phyloP scores from a whole-genome alignment of 35 echinoderm and acorn worm genomes.

The Heliocidaris tuberculata region DNA sequence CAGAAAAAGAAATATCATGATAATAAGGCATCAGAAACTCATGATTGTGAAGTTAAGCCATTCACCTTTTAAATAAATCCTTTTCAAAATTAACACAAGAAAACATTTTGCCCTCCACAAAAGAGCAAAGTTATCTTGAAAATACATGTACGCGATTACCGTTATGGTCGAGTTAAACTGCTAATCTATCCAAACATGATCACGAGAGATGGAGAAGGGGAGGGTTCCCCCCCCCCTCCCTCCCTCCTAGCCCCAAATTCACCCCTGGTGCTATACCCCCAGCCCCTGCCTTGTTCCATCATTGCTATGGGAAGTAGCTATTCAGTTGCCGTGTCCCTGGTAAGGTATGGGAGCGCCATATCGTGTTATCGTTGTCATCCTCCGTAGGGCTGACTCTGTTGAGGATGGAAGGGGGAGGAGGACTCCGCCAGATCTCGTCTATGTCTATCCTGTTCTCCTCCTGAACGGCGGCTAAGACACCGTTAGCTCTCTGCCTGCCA shows the following conservation, averaged over 20 bases:
- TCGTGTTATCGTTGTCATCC: constrained; percentile 41
- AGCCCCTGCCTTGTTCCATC: not conserved
- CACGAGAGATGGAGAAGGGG: not conserved
- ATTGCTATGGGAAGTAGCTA: constrained; percentile 39
- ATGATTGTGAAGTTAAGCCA: too few species aligned
- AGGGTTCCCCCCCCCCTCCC: not conserved
- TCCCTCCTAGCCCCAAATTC: not conserved
- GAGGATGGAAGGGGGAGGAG: not conserved
- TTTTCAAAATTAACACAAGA: too few species aligned
- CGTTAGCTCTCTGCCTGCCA: constrained; percentile 21
- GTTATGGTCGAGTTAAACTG: too few species aligned
- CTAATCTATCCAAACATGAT: not conserved
- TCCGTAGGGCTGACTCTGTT: constrained; percentile 34
- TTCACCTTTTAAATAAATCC: too few species aligned
- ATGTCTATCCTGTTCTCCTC: constrained; percentile 41
- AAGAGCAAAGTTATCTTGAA: too few species aligned
- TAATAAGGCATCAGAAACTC: too few species aligned
- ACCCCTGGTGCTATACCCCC: not conserved
- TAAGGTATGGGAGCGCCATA: constrained; percentile 35
- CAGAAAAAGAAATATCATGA: too few species aligned
- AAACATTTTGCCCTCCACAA: too few species aligned
- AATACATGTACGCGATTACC: too few species aligned
- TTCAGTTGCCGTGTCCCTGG: constrained; percentile 16
- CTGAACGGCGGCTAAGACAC: constrained; percentile 11
- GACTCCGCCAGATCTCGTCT: constrained; percentile 43